Conservation (phyloP, 1,140 invertebrate genomes). For the Temnothorax nylanderi region DNA sequence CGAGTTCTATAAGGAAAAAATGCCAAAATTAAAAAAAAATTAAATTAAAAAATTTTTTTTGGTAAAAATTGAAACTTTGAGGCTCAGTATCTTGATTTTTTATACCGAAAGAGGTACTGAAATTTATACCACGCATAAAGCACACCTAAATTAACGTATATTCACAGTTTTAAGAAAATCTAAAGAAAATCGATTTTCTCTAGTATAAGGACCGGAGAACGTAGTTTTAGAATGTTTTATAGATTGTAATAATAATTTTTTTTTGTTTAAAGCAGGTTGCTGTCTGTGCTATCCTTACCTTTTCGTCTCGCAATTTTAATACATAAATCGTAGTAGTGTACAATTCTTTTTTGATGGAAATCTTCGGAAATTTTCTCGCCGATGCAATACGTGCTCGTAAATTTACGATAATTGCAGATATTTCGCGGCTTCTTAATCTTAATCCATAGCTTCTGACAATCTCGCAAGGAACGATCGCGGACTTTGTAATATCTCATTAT, state of each 20-base stretch:
- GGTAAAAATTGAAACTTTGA: too few species aligned
- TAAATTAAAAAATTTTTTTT: too few species aligned
- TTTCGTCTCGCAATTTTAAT: neutral
- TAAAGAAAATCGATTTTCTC: too few species aligned
- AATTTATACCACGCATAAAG: too few species aligned
- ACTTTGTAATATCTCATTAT: conserved; percentile 38
- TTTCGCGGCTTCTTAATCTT: conserved; percentile 39
- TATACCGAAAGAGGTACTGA: too few species aligned
- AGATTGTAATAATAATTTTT: neutral
- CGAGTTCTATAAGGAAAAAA: too few species aligned
- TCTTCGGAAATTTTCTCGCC: neutral
- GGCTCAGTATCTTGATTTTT: too few species aligned
- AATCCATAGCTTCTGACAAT: conserved; percentile 18
- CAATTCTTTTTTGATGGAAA: neutral
- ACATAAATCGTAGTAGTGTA: neutral
- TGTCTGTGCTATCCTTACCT: neutral
- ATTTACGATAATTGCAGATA: conserved; percentile 38
- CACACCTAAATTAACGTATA: too few species aligned
- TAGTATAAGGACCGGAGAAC: too few species aligned
- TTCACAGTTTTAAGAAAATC: too few species aligned
- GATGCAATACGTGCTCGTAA: conserved; percentile 17
- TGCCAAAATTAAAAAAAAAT: too few species aligned
- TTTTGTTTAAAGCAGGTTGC: neutral
- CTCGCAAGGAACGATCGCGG: neutral
- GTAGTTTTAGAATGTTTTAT: neutral